Percentiles rank a stretch among this genome's conserved stretches.
These are phyloP conservation scores for Pica pica DNA, from an alignment of 2,113 vertebrate species.

Conservation along the genomic window DNA sequence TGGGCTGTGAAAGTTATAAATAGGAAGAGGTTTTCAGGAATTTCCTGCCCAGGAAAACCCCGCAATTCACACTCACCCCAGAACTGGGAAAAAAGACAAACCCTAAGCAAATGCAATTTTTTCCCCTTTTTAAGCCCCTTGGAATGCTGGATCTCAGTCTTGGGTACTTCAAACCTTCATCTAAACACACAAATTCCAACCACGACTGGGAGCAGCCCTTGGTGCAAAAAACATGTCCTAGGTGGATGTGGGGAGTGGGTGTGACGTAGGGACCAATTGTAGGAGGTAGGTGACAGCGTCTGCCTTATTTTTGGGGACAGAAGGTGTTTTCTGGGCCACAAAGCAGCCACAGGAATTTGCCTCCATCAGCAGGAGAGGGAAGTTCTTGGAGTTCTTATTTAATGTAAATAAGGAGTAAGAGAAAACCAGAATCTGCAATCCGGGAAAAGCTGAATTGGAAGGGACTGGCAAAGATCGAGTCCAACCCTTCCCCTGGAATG, in stretches of 20 bases:
- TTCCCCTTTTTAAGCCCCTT: not conserved
- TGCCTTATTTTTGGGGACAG: not conserved
- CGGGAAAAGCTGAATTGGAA: not conserved
- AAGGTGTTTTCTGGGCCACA: not conserved
- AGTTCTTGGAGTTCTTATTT: not conserved
- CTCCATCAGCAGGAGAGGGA: not conserved
- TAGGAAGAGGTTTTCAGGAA: not conserved
- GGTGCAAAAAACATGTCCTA: not conserved
- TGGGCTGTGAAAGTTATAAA: not conserved
- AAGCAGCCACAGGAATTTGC: not conserved
- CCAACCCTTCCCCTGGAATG: not conserved
- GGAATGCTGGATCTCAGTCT: not conserved
- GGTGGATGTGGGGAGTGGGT: not conserved
- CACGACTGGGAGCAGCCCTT: not conserved
- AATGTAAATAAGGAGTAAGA: not conserved
- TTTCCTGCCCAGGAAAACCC: not conserved
- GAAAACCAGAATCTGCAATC: not conserved
- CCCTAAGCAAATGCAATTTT: accelerated
- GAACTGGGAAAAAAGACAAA: not conserved
- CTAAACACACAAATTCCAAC: not conserved
- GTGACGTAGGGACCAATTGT: not conserved
- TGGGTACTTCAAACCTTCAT: not conserved
- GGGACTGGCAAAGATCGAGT: accelerated
- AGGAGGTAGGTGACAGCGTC: accelerated
- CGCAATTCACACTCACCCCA: not conserved